These are phyloP conservation scores for Chelonoidis abingdonii DNA, from an alignment of 2,113 vertebrate genomes.

Conservation along the genomic window DNA sequence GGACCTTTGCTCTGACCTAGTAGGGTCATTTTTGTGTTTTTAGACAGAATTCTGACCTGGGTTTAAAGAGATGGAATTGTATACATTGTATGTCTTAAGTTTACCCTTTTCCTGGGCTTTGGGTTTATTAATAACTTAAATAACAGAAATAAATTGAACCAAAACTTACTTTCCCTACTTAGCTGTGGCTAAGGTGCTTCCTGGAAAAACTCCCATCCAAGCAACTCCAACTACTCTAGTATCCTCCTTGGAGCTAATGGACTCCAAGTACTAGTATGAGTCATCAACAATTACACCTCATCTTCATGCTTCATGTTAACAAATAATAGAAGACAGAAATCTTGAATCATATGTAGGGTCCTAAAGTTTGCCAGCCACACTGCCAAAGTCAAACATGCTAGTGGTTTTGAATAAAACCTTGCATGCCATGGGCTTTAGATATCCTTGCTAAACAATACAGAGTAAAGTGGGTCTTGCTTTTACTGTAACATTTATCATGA, in stretches of 20 bases:
- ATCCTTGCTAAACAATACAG: neutral
- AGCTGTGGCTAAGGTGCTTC: neutral
- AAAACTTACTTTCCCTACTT: neutral
- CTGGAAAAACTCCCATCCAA: neutral
- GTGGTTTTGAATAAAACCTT: neutral
- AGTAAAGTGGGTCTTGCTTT: neutral
- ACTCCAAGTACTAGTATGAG: neutral
- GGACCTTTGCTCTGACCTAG: too few relatives aligned
- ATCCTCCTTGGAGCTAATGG: neutral
- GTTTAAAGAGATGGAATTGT: neutral
- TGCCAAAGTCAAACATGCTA: neutral
- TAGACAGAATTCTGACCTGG: neutral
- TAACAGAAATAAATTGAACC: neutral
- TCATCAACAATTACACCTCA: neutral
- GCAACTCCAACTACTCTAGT: neutral
- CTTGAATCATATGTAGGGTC: neutral
- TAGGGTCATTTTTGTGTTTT: too few relatives aligned
- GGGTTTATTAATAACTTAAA: neutral
- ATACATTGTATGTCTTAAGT: rapidly evolving
- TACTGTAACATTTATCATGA: constrained; percentile 4
- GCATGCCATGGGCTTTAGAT: neutral
- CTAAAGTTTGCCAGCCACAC: neutral
- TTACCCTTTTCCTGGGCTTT: neutral
- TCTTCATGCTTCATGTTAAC: rapidly evolving
- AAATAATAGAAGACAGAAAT: neutral